These are phyloP conservation scores for Irena cyanogastra DNA, from an alignment of 2,113 vertebrate species.

Conservation along the genomic window DNA sequence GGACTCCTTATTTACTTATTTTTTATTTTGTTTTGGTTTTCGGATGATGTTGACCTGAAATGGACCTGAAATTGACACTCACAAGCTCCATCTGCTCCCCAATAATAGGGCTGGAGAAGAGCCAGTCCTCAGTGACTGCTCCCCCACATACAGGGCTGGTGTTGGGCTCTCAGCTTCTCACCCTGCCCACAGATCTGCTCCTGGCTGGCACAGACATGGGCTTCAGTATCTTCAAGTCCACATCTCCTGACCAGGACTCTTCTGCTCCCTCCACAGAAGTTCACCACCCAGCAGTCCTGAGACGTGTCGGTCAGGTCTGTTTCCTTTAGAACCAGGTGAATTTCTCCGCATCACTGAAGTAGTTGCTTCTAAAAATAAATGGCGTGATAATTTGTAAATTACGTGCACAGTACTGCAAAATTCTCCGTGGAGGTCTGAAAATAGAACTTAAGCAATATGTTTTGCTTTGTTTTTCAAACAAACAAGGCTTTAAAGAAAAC, in stretches of 20 bases:
- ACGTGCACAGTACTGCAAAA: too few relatives aligned
- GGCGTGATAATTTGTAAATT: not conserved
- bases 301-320: not conserved
- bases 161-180: not conserved
- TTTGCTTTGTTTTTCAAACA: not conserved
- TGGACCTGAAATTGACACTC: not conserved
- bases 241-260: not conserved
- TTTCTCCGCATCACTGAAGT: not conserved
- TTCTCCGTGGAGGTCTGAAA: not conserved
- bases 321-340: not conserved
- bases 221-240: fast-evolving
- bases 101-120: not conserved
- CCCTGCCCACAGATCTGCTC: not conserved
- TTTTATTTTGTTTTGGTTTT: not conserved
- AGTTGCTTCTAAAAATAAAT: not conserved
- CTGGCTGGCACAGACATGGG: not conserved
- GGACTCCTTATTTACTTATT: not conserved
- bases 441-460: not conserved
- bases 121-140: not conserved
- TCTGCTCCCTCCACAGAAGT: fast-evolving
- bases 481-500: not conserved
- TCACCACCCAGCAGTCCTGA: not conserved
- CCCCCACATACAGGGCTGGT: fast-evolving
- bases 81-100: not conserved
- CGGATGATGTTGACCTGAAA: not conserved